phyloP scores from a whole-genome alignment of 92 coral and sea anemone species.

The Actinernus sp. region DNA sequence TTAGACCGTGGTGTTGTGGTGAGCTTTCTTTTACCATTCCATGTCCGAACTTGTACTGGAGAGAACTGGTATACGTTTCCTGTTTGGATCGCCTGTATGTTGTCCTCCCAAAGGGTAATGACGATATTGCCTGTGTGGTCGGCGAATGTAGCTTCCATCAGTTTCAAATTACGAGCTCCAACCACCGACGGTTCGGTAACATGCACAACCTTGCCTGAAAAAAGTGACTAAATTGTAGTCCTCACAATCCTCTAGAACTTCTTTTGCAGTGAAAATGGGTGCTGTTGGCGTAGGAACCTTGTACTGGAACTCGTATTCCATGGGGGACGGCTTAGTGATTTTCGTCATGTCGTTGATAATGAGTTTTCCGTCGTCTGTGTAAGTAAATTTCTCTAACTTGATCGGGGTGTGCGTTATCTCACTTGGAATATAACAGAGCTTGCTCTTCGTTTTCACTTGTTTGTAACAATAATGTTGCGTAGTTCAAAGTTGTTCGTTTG shows the following conservation, averaged over 20 bases:
- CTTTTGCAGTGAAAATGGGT: not conserved
- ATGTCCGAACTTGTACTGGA: not conserved
- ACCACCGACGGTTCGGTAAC: not conserved
- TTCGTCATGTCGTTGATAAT: constrained; percentile 14
- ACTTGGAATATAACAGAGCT: not conserved
- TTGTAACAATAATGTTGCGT: not conserved
- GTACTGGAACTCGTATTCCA: not conserved
- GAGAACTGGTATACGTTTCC: not conserved
- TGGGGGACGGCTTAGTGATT: not conserved
- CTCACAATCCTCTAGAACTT: not conserved
- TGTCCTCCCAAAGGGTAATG: not conserved
- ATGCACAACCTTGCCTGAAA: not conserved
- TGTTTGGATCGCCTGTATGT: not conserved
- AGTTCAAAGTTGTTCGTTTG: not conserved
- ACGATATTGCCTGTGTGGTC: not conserved
- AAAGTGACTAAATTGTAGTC: not conserved
- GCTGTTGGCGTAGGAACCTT: not conserved
- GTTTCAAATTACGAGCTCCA: not conserved
- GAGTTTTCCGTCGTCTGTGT: constrained; percentile 6
- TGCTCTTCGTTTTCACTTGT: not conserved
- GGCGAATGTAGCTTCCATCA: not conserved
- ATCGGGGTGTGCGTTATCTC: not conserved
- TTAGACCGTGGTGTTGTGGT: not conserved
- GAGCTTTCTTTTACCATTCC: not conserved
- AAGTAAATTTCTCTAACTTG: constrained; percentile 1